Percentiles rank a stretch among this genome's conserved stretches.
Conservation (phyloP, 2,888 invertebrate genomes). For the Pandemis cinnamomeana region DNA sequence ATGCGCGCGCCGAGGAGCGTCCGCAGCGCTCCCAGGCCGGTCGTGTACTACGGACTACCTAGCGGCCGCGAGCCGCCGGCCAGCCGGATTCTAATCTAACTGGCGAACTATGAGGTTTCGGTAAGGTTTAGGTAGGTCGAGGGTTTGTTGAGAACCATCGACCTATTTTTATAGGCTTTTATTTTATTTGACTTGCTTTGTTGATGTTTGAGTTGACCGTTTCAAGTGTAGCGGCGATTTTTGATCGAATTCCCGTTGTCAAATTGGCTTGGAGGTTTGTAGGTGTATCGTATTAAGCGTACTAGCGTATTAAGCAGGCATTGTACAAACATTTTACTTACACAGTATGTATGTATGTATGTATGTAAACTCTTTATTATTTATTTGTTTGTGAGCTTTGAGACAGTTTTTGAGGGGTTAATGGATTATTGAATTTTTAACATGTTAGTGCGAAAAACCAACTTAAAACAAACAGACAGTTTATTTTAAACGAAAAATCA, state of each 20-base stretch:
- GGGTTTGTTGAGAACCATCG: background rate
- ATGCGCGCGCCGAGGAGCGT: slow-evolving; percentile 73
- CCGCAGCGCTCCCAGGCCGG: slow-evolving; percentile 70
- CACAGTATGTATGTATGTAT: too few species aligned
- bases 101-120: slow-evolving; percentile 46
- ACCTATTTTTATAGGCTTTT: background rate
- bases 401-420: background rate
- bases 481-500: too few species aligned
- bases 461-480: background rate
- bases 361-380: too few species aligned
- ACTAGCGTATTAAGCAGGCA: too few species aligned
- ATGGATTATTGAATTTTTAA: background rate
- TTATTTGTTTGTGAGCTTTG: background rate
- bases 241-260: too few species aligned
- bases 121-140: slow-evolving; percentile 8
- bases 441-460: background rate
- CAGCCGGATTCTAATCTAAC: slow-evolving; percentile 62
- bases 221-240: too few species aligned
- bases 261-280: too few species aligned
- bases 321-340: too few species aligned
- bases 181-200: too few species aligned
- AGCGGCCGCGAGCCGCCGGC: slow-evolving; percentile 66
- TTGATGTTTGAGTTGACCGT: too few species aligned
- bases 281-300: too few species aligned
- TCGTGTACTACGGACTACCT: slow-evolving; percentile 70